Evolutionary conservation across 2,797 vertebrate genomes (phyloP).

Genomic region (Pseudocheirus occidentalis): DNA sequence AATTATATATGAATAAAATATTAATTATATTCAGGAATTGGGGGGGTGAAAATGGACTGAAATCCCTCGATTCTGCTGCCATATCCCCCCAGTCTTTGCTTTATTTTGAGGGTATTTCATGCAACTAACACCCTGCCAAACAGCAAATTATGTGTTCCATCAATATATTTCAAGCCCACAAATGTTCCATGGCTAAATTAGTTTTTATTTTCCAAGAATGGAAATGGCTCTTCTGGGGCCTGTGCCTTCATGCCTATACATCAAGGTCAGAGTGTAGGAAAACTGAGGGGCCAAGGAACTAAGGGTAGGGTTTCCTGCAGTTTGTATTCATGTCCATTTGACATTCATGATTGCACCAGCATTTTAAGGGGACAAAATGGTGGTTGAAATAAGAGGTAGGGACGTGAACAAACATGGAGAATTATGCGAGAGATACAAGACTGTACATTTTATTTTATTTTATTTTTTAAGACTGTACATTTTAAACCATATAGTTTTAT

Average conservation of each 20-base stretch:
- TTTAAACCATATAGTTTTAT: not conserved
- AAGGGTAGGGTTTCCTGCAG: not conserved
- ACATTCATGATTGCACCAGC: not conserved
- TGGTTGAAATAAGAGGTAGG: not conserved
- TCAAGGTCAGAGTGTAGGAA: not conserved
- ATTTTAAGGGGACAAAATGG: not conserved
- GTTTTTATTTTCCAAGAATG: not conserved
- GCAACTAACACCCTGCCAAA: not conserved
- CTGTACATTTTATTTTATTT: not conserved
- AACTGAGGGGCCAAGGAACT: not conserved
- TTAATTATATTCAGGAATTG: not conserved
- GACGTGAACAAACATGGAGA: not conserved
- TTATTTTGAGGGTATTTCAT: not conserved
- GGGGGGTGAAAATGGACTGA: not conserved
- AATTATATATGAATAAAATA: not conserved
- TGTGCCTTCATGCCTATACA: not conserved
- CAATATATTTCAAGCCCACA: not conserved
- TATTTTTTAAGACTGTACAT: not conserved
- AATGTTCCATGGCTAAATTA: not conserved
- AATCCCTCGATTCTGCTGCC: not conserved
- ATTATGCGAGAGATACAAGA: not conserved
- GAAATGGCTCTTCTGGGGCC: not conserved
- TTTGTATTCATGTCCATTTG: not conserved
- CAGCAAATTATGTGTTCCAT: not conserved
- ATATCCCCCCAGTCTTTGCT: not conserved